A percentile compares a stretch with the other conserved stretches of the same genome.
Evolutionary conservation across 1,140 invertebrate genomes (phyloP).

Genomic region (Calycopis cecrops): DNA sequence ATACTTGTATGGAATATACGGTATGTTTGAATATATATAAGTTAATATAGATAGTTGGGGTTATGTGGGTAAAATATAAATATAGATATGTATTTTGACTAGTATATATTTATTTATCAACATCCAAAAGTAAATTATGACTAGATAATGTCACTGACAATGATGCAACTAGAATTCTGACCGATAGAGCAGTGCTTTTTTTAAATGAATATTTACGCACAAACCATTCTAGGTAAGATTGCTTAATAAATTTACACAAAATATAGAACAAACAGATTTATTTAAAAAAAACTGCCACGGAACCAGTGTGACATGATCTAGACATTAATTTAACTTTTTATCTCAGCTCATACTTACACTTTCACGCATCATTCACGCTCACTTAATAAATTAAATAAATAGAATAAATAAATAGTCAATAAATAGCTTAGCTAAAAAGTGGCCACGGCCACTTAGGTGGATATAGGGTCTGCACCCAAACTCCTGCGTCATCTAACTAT

Average conservation of each 20-base stretch:
- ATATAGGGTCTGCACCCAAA: conserved; percentile 47
- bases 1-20: conserved; percentile 51
- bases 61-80: conserved; percentile 35
- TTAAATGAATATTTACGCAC: conserved; percentile 40
- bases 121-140: conserved; percentile 70
- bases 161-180: conserved; percentile 59
- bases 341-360: conserved; percentile 63
- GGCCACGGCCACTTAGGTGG: conserved; percentile 64
- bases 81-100: conserved; percentile 65
- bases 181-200: conserved; percentile 42
- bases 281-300: conserved; percentile 71
- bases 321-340: conserved; percentile 72
- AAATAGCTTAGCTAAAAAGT: conserved; percentile 73
- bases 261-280: conserved; percentile 72
- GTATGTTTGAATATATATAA: conserved; percentile 35
- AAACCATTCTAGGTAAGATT: conserved; percentile 37
- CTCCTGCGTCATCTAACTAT: conserved; percentile 54
- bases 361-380: conserved; percentile 69
- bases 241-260: conserved; percentile 64
- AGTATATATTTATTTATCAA: conserved; percentile 57
- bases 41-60: conserved; percentile 38
- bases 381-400: conserved; percentile 74
- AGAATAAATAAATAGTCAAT: conserved; percentile 75
- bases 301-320: conserved; percentile 73
- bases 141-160: conserved; percentile 75